Conservation (phyloP, 1,140 invertebrate species). For the Octopus bimaculoides region DNA sequence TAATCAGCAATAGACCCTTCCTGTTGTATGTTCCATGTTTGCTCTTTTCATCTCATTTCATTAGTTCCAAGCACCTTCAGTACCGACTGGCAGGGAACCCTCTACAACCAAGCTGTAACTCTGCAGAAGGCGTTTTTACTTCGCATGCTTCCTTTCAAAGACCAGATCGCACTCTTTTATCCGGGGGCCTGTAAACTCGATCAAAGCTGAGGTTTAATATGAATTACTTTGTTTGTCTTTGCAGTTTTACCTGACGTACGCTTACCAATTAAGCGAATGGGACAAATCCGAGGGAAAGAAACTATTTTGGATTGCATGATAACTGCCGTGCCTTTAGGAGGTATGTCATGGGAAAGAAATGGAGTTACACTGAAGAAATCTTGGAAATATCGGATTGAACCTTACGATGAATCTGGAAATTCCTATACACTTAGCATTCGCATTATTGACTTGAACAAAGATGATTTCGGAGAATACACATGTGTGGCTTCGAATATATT, state of each 20-base stretch:
- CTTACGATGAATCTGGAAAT: constrained; percentile 72
- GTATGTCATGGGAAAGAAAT: constrained; percentile 79
- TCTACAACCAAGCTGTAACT: too few species aligned
- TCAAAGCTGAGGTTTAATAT: too few species aligned
- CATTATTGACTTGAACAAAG: constrained; percentile 73
- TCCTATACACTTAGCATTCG: constrained; percentile 80
- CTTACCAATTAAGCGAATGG: constrained; percentile 42
- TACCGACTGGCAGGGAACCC: too few species aligned
- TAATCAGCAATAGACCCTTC: too few species aligned
- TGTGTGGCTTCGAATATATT: constrained; percentile 87
- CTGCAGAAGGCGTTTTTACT: too few species aligned
- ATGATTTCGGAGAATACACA: constrained; percentile 84
- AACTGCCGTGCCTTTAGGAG: constrained; percentile 83
- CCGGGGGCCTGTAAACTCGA: too few species aligned
- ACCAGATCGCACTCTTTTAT: too few species aligned
- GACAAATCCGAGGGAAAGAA: constrained; percentile 43
- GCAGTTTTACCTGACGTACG: constrained; percentile 51
- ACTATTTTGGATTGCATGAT: constrained; percentile 79
- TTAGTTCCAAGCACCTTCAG: too few species aligned
- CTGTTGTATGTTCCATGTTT: too few species aligned
- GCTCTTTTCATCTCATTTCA: too few species aligned
- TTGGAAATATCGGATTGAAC: constrained; percentile 74
- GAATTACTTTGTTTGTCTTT: constrained; percentile 12
- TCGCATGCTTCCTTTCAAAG: too few species aligned
- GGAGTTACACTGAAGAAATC: constrained; percentile 68